These are phyloP conservation scores for Scaptomyza cyrtandrae DNA, from an alignment of 2,888 invertebrate genomes.

Conservation along the genomic window DNA sequence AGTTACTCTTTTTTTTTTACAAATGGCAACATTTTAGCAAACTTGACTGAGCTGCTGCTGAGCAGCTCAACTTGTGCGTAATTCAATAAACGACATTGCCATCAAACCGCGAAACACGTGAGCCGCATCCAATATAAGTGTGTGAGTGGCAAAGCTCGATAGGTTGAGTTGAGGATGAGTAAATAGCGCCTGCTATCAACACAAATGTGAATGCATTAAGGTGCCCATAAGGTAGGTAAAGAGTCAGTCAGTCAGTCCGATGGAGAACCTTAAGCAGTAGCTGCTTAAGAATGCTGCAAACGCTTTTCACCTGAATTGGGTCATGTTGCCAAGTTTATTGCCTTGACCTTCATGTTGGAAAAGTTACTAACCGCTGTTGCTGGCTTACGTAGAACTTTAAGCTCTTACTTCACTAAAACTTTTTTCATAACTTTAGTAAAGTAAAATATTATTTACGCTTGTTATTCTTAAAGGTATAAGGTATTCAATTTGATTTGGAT, in stretches of 20 bases:
- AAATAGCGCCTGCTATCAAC: conserved; percentile 38
- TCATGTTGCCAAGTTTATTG: conserved; percentile 38
- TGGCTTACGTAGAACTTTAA: not conserved
- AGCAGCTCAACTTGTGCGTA: conserved; percentile 56
- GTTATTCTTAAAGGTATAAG: not conserved
- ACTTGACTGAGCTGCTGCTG: conserved; percentile 33
- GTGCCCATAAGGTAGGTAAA: conserved; percentile 36
- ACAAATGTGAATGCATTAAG: conserved; percentile 68
- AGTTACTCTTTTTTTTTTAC: conserved; percentile 54
- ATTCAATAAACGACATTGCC: conserved; percentile 73
- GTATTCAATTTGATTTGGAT: too few species aligned
- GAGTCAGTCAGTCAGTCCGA: not conserved
- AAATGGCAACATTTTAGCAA: conserved; percentile 54
- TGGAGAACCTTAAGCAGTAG: conserved; percentile 31
- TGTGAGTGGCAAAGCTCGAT: conserved; percentile 14
- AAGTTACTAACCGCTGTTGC: conserved; percentile 4
- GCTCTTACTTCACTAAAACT: too few species aligned
- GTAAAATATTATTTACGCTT: too few species aligned
- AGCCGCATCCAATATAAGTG: conserved; percentile 45
- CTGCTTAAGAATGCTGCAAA: conserved; percentile 58
- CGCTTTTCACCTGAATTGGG: conserved; percentile 52
- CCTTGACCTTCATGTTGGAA: conserved; percentile 29
- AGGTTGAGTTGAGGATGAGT: conserved; percentile 9
- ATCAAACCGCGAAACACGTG: conserved; percentile 64
- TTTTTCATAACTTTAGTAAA: too few species aligned